Conservation (phyloP, 2,113 vertebrate genomes). For the Chlamydotis undulata region DNA sequence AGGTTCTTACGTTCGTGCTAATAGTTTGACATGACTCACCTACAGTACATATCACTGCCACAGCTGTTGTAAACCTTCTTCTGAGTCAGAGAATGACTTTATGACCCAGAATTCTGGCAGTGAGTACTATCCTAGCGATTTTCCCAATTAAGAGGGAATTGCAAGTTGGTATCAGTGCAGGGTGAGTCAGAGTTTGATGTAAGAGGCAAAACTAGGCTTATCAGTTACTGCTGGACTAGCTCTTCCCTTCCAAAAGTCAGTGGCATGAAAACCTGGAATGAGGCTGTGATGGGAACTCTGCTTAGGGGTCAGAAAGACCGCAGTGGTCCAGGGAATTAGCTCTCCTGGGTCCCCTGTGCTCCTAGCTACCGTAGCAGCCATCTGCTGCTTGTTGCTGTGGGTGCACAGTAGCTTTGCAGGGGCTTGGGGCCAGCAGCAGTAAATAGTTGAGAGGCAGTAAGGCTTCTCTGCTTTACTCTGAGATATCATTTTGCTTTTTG, state of each 20-base stretch:
- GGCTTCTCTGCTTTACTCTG: background rate
- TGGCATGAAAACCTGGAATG: background rate
- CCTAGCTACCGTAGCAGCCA: background rate
- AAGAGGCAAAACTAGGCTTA: constrained; percentile 5
- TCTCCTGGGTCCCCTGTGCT: background rate
- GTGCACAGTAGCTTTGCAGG: background rate
- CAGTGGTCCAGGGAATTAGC: background rate
- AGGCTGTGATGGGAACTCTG: background rate
- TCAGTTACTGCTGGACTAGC: background rate
- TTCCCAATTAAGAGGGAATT: constrained; percentile 54
- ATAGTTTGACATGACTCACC: constrained; percentile 63
- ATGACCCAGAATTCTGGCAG: constrained; percentile 61
- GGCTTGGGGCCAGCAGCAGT: background rate
- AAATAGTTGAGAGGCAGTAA: background rate
- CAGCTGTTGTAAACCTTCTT: constrained; percentile 56
- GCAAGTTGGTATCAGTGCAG: constrained; percentile 9
- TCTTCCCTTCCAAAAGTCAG: background rate
- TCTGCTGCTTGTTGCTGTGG: background rate
- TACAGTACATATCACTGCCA: constrained; percentile 40
- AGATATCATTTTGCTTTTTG: background rate
- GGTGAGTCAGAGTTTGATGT: constrained; percentile 56
- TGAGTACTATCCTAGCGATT: constrained; percentile 59
- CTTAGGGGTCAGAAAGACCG: background rate
- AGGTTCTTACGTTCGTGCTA: background rate
- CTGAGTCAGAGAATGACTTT: constrained; percentile 68